Evolutionary conservation across 2,888 invertebrate genomes (phyloP).

Genomic region (Geotrupes spiniger): DNA sequence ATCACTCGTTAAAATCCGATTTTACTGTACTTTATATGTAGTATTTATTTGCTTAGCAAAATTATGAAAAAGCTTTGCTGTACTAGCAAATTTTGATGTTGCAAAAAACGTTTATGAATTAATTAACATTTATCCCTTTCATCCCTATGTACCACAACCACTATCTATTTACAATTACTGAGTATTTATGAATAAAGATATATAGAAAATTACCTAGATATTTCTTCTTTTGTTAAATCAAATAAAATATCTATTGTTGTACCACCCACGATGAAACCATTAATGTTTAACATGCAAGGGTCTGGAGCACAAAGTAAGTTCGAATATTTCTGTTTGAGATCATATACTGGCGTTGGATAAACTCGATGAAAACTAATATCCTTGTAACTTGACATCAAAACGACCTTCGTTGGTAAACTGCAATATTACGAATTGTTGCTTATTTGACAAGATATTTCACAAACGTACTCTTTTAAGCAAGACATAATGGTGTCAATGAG

Average conservation of each 20-base stretch:
- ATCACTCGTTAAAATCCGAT: too few relatives aligned
- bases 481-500: constrained; percentile 64
- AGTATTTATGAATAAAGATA: not conserved
- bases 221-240: constrained; percentile 78
- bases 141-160: too few relatives aligned
- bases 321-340: constrained; percentile 54
- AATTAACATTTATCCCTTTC: too few relatives aligned
- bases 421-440: constrained; percentile 4
- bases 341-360: constrained; percentile 80
- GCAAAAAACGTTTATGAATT: too few relatives aligned
- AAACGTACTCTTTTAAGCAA: constrained; percentile 8
- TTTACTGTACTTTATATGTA: too few relatives aligned
- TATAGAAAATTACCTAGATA: constrained; percentile 40
- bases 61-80: too few relatives aligned
- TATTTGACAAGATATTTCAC: not conserved
- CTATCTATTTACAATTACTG: too few relatives aligned
- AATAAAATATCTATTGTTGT: constrained; percentile 82
- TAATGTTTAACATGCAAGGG: constrained; percentile 74
- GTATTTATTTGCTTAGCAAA: too few relatives aligned
- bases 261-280: constrained; percentile 72
- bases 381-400: constrained; percentile 71
- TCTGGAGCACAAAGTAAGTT: constrained; percentile 74
- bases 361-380: constrained; percentile 78
- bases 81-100: too few relatives aligned
- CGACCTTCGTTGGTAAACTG: constrained; percentile 50